phyloP scores from a whole-genome alignment of 2,797 vertebrate species.

The Mergus octosetaceus region DNA sequence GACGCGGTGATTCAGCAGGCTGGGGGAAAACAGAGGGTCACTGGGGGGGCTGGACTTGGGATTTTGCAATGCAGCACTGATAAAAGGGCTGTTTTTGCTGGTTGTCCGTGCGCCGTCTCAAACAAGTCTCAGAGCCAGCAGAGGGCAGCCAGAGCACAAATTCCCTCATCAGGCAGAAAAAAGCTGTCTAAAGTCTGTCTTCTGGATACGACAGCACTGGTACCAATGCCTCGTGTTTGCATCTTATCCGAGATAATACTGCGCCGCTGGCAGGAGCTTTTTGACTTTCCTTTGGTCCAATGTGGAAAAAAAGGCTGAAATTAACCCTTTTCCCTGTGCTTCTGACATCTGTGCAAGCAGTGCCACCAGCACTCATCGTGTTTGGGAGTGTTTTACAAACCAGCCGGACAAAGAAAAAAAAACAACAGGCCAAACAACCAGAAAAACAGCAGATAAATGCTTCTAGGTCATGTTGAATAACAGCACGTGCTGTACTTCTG shows the following conservation, averaged over 20 bases:
- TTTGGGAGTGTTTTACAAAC: background rate
- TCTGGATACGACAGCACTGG: rapidly evolving
- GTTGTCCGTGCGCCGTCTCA: background rate
- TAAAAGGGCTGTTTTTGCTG: background rate
- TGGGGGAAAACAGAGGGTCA: rapidly evolving
- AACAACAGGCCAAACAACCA: background rate
- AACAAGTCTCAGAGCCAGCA: background rate
- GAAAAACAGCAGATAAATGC: background rate
- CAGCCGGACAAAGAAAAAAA: background rate
- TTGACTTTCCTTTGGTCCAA: background rate
- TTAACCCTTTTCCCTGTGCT: background rate
- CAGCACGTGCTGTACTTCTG: rapidly evolving
- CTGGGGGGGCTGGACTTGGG: rapidly evolving
- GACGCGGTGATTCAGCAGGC: background rate
- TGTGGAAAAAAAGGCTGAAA: background rate
- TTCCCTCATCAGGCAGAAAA: background rate
- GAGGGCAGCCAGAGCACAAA: constrained; percentile 50
- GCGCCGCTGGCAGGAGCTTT: rapidly evolving
- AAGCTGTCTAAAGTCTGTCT: background rate
- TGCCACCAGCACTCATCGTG: background rate
- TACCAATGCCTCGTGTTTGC: background rate
- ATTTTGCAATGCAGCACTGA: background rate
- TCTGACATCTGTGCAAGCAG: background rate
- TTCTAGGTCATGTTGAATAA: background rate
- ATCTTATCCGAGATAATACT: rapidly evolving